These are phyloP conservation scores for Danionella dracula DNA, from an alignment of 2,797 vertebrate species.

Conservation along the genomic window DNA sequence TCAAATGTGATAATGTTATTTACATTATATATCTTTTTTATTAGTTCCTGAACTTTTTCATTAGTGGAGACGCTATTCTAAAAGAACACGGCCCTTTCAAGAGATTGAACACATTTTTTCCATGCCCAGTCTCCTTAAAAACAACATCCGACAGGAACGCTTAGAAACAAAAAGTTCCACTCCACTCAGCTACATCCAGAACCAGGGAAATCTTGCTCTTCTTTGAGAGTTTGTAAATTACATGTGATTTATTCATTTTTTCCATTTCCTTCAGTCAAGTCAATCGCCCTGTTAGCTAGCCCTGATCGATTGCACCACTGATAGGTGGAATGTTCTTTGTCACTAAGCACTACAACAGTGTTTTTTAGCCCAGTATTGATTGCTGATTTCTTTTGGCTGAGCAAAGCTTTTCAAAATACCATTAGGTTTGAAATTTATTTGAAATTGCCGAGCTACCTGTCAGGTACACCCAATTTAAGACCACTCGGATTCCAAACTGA, in stretches of 20 bases:
- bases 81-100: too few species aligned
- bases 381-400: conserved; percentile 54
- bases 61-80: too few species aligned
- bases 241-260: conserved; percentile 45
- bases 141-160: too few species aligned
- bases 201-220: conserved; percentile 44
- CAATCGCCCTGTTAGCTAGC: conserved; percentile 50
- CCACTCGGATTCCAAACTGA: not conserved
- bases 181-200: too few species aligned
- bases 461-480: not conserved
- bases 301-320: conserved; percentile 51
- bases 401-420: conserved; percentile 53
- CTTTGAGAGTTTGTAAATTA: conserved; percentile 49
- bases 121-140: too few species aligned
- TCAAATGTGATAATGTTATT: too few species aligned
- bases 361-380: conserved; percentile 55
- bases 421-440: conserved; percentile 54
- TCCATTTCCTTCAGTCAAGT: conserved; percentile 45
- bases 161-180: too few species aligned
- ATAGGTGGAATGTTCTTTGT: conserved; percentile 53
- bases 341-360: conserved; percentile 47
- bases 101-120: too few species aligned
- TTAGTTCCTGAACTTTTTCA: too few species aligned
- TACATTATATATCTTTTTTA: too few species aligned
- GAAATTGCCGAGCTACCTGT: conserved; percentile 34